Evolutionary conservation across 2,113 vertebrate species (phyloP), one percentile per base, ranked within the genome.

Genomic region (Ciconia maguari): DNA sequence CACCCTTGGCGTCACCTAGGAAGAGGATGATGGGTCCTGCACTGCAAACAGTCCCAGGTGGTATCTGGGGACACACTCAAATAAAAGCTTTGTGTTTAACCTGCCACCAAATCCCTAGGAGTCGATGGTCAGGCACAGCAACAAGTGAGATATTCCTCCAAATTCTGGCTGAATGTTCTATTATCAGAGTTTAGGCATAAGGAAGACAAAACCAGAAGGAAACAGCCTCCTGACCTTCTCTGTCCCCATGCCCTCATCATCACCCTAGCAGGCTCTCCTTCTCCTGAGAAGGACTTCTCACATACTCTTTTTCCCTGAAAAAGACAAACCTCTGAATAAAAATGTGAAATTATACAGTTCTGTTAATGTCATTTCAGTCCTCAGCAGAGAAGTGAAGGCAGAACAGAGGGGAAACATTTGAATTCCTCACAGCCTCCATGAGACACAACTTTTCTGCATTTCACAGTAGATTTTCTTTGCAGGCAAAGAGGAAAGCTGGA

Each of bases 261-360:
- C 72, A 83, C 54, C 51, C 76, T 61, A 44, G n/a, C 66, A 93
- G 60, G 38, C 60, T 42, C 36, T 38, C 24, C 68, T 16, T 48
- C 29, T 74, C 29, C 61, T 51, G 36, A 38, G 24, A 75, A 83
- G 62, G 36, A 13, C 60, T 85, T 36, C 44, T 87, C 69, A 48
- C 55, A 58, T 12, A 26, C 44, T 41, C 32, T 44, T 82, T 24
- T 15, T 11, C 46, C 62, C 62, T 21, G 15, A 55, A 42, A 85
- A 81, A 79, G 22, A 65, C 44, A 81, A 68, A 32, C 36, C 29
- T 44, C 55, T 54, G 66, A 13, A 41, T 46, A 41, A 78, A 86
- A 30, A 18, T 0, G 0, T 10, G 22, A 7, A 42, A 41, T 19
- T 19, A 13, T 3, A 55, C 24, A 30, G 72, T 22, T 58, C 58